A percentile compares a stretch with the other conserved stretches of the same genome.
These are phyloP conservation scores for Junco hyemalis DNA, from an alignment of 2,113 vertebrate genomes.

Conservation along the genomic window DNA sequence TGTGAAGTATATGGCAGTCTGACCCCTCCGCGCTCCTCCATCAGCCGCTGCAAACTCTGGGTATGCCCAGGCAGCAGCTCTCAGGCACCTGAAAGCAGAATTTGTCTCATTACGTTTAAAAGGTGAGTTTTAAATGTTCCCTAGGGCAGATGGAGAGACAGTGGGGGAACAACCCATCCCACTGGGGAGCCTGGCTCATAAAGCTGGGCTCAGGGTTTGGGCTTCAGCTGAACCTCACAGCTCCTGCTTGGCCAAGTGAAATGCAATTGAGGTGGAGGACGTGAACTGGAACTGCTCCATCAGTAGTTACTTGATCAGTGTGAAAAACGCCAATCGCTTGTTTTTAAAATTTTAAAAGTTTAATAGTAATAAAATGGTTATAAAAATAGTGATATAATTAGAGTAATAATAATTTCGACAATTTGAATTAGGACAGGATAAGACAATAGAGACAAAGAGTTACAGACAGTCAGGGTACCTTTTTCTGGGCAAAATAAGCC, in stretches of 20 bases:
- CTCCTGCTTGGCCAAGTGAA: background rate
- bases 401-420: too few species aligned
- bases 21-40: background rate
- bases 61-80: background rate
- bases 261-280: background rate
- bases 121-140: background rate
- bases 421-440: too few species aligned
- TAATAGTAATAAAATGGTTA: too few species aligned
- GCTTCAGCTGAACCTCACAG: background rate
- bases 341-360: too few species aligned
- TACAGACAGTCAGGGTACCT: too few species aligned
- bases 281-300: background rate
- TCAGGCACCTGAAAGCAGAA: background rate
- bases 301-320: background rate
- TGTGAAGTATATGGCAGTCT: background rate
- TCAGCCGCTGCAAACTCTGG: background rate
- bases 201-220: background rate
- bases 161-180: background rate
- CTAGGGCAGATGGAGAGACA: background rate
- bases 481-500: too few species aligned
- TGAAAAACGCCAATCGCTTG: too few species aligned
- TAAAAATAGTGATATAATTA: too few species aligned
- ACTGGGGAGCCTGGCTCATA: accelerated
- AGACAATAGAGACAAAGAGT: too few species aligned
- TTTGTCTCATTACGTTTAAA: background rate